Base-by-base conservation (phyloP, 2,888 invertebrate species). In the Acheta domesticus region DNA sequence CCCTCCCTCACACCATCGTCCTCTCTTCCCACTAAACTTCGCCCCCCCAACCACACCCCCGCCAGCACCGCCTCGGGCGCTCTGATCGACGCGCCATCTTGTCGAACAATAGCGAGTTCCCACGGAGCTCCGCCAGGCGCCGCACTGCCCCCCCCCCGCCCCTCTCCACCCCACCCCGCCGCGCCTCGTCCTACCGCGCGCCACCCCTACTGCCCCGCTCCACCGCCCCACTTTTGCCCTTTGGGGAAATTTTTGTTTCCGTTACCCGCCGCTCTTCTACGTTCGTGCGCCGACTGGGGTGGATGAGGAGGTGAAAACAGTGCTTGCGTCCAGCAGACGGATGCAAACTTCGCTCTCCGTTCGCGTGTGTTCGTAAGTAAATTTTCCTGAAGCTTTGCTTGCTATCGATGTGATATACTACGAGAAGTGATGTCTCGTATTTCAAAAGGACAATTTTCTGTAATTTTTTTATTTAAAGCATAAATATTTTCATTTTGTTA, bases 41-140 rank as follows among this genome's bases (percentile, higher is more conserved):
- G 16, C n/a, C 62, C 62, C 12, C n/a, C 8, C 62, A 5, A 62
- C 62, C 62, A 0, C 14, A 8, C n/a, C 11, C 16, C 62, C 14
- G 3, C 62, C 62, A 2, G 12, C n/a, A 2, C n/a, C n/a, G 16
- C 62, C 62, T 14, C 5, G 62, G 62, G 62, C 62, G 14, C 62
- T 19, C 62, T 62, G 62, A 62, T 62, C 62, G 62, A 62, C 62
- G 19, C 62, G 62, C 62, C 62, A 62, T 62, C 62, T 62, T 62
- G 62, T 19, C 8, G 62, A 62, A 62, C 62, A 62, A 62, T 62
- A 19, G 62, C 19, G 62, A 14, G 62, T 62, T 62, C 62, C 62
- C 62, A 62, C 62, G 62, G 62, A 19, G 62, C 62, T 62, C 62
- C 62, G 5, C 62, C 16, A 3, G 16, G 16, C 19, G 16, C 19